These are phyloP conservation scores for Tokudaia muenninki DNA, from an alignment of 2,797 vertebrate species.

Conservation along the genomic window DNA sequence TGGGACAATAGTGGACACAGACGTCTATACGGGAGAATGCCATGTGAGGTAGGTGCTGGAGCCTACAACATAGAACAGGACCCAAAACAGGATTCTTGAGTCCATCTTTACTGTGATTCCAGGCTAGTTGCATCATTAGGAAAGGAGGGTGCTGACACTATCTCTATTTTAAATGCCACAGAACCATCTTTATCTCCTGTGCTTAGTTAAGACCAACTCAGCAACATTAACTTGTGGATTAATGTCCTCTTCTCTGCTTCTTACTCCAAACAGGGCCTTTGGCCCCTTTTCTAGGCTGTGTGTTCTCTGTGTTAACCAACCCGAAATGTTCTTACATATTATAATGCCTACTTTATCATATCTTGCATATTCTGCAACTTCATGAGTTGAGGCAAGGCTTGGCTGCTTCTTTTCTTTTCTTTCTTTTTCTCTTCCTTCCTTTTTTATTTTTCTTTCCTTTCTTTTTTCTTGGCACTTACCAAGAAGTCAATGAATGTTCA, in stretches of 20 bases:
- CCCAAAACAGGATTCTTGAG: neutral
- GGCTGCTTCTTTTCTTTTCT: neutral
- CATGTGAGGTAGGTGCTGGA: neutral
- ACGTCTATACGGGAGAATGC: rapidly evolving
- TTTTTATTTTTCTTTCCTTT: neutral
- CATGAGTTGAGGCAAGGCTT: neutral
- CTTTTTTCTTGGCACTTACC: neutral
- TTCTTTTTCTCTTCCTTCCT: no score
- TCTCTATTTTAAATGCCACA: neutral
- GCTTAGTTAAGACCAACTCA: neutral
- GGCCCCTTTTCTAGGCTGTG: neutral
- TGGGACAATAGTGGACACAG: neutral
- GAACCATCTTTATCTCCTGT: neutral
- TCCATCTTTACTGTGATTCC: neutral
- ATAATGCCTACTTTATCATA: neutral
- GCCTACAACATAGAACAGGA: neutral
- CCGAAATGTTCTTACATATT: neutral
- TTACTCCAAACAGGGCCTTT: neutral
- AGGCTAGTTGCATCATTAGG: neutral
- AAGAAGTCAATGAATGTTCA: neutral
- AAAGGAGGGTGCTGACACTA: neutral
- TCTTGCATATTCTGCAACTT: neutral
- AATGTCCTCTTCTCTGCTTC: neutral
- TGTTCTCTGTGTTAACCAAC: neutral
- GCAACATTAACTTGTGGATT: neutral